Evolutionary conservation across 1,140 invertebrate species (phyloP).

Genomic region (Anastatus disparis): DNA sequence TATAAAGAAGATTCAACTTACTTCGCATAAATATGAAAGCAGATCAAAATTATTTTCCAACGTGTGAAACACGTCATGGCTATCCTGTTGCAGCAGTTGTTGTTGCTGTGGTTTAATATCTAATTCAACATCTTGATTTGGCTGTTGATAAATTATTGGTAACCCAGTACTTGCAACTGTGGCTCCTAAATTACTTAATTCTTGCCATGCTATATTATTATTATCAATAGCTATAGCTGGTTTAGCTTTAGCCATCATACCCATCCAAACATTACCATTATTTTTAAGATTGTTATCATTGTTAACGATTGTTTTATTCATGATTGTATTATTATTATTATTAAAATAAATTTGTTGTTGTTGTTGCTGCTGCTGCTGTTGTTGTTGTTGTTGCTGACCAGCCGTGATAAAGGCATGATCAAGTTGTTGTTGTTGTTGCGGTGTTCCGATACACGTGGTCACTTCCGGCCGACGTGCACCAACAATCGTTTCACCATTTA

Average conservation of each 20-base stretch:
- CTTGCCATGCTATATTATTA: background rate
- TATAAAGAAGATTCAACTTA: too few relatives aligned
- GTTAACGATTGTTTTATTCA: background rate
- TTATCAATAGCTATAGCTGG: background rate
- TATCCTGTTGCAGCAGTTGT: background rate
- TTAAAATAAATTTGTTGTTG: constrained; percentile 4
- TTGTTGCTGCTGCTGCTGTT: background rate
- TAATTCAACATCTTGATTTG: background rate
- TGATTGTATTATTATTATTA: background rate
- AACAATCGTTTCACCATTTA: background rate
- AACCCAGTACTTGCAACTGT: background rate
- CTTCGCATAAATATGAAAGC: constrained; percentile 61
- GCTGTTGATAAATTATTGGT: background rate
- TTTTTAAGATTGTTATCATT: constrained; percentile 14
- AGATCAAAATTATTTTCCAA: constrained; percentile 60
- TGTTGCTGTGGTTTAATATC: background rate
- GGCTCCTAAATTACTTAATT: background rate
- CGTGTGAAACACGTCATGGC: constrained; percentile 47
- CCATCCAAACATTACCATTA: constrained; percentile 10
- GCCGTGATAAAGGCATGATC: background rate
- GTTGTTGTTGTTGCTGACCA: constrained; percentile 27
- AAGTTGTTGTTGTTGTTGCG: background rate
- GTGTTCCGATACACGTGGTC: constrained; percentile 2
- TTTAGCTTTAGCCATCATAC: background rate
- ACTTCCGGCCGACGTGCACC: background rate